Conservation (phyloP, 2,113 vertebrate genomes). For the Neogobius melanostomus region DNA sequence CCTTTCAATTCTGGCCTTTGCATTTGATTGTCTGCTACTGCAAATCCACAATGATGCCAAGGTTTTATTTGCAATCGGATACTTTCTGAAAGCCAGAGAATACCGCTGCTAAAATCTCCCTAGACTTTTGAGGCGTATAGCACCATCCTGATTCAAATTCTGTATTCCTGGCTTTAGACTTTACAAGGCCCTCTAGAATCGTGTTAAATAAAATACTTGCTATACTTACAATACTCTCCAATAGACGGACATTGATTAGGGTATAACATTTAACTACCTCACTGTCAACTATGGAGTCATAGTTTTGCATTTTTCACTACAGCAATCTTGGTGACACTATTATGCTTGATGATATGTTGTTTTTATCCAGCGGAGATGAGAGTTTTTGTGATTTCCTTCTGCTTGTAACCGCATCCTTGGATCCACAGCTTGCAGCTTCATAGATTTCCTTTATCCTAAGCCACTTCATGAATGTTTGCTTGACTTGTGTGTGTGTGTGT, state of each 20-base stretch:
- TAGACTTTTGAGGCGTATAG: constrained; percentile 23
- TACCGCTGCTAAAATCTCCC: constrained; percentile 6
- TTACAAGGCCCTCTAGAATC: neutral
- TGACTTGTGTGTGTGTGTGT: constrained; percentile 41
- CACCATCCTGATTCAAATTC: constrained; percentile 40
- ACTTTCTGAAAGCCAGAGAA: neutral
- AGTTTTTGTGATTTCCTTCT: neutral
- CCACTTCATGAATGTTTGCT: constrained; percentile 46
- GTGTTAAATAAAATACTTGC: neutral
- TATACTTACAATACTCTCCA: neutral
- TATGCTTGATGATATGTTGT: neutral
- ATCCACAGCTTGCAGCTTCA: constrained; percentile 53
- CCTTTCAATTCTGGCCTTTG: constrained; percentile 6
- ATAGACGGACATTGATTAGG: too few relatives aligned
- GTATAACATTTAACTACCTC: too few relatives aligned
- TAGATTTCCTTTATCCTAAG: constrained; percentile 45
- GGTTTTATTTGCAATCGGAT: constrained; percentile 16
- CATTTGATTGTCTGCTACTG: neutral
- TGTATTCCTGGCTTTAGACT: constrained; percentile 13
- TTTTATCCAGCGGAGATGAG: neutral
- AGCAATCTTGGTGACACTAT: neutral
- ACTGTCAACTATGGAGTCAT: too few relatives aligned
- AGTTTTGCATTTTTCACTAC: neutral
- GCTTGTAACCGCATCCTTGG: neutral
- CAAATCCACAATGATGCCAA: neutral